These are phyloP conservation scores for Poecilia wingei DNA, from an alignment of 2,797 vertebrate species.

Conservation along the genomic window DNA sequence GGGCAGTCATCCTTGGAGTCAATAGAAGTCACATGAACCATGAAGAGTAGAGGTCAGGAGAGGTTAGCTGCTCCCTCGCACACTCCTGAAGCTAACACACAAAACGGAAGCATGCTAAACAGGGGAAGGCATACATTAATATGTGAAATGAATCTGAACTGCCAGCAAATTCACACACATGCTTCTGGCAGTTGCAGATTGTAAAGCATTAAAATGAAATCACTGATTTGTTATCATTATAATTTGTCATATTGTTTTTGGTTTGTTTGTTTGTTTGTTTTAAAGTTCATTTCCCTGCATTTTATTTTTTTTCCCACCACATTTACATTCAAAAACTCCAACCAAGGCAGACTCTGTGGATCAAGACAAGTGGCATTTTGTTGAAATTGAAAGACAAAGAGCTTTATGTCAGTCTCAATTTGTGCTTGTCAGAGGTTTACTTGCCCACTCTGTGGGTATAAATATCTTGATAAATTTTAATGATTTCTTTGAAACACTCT, in stretches of 20 bases:
- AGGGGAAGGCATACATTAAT: slow-evolving; percentile 24
- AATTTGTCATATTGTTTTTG: neutral
- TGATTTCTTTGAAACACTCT: neutral
- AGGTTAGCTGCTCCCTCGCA: slow-evolving; percentile 45
- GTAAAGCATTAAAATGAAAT: neutral
- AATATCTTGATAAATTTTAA: neutral
- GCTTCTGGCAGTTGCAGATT: neutral
- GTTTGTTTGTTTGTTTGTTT: neutral
- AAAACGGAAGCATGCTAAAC: slow-evolving; percentile 40
- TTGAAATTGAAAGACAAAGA: neutral
- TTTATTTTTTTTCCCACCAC: neutral
- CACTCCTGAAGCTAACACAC: slow-evolving; percentile 22
- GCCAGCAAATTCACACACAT: neutral
- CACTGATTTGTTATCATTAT: neutral
- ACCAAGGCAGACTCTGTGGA: neutral
- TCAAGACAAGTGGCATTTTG: neutral
- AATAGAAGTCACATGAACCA: slow-evolving; percentile 65
- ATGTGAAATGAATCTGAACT: slow-evolving; percentile 30
- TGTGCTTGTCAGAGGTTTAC: neutral
- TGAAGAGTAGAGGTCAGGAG: slow-evolving; percentile 66
- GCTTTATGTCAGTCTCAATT: neutral
- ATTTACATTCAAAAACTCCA: slow-evolving; percentile 1
- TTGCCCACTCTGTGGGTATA: neutral
- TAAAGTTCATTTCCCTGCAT: neutral
- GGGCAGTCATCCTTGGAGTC: slow-evolving; percentile 69